Base-by-base conservation (phyloP, 2,113 vertebrate genomes). In the Rattus norvegicus region DNA sequence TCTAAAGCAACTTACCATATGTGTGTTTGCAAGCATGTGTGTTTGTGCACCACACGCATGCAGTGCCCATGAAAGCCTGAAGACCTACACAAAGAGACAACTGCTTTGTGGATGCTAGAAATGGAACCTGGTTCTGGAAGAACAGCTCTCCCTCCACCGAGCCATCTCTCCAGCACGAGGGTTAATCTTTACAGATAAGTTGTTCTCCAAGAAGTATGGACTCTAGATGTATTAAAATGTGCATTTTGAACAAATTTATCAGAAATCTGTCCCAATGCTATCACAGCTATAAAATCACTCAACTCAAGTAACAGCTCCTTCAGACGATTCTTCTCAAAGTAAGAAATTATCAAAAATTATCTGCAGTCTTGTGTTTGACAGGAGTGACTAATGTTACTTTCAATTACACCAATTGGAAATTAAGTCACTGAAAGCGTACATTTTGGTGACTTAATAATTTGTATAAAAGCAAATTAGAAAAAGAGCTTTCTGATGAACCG, bases 331-430 rank as follows among this genome's bases (percentile, higher is more conserved):
- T 88, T 90, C 49, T 90, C 22, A 87, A 87, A 92, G 92, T 81
- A 70, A 92, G 80, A 95, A 90, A 90, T 80, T 39, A 61, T 26
- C 33, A 89, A 69, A 92, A 90, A 87, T 52, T 54, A 89, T 81
- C 73, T 87, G 43, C n/a, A 54, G 9, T 49, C 59, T 97, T 72
- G 22, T 33, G 70, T 83, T 92, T 94, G 30, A n/a, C 8, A 28
- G 90, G 26, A 87, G 59, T 91, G 70, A 70, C 36, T 79, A 59
- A 72, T 56, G 24, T 84, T 43, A 87, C 20, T 93, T 94, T 90
- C 43, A 90, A n/a, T 83, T 83, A 81, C 33, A 92, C 19, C 63
- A 65, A 67, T 7, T 91, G 26, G 47, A 93, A 96, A 83, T 89
- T 72, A 93, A 76, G 61, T 93, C 90, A 30, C 36, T 63, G 56